A percentile compares a stretch with the other conserved stretches of the same genome.
phyloP scores from a whole-genome alignment of 2,113 vertebrate genomes.

The Argyrosomus japonicus region DNA sequence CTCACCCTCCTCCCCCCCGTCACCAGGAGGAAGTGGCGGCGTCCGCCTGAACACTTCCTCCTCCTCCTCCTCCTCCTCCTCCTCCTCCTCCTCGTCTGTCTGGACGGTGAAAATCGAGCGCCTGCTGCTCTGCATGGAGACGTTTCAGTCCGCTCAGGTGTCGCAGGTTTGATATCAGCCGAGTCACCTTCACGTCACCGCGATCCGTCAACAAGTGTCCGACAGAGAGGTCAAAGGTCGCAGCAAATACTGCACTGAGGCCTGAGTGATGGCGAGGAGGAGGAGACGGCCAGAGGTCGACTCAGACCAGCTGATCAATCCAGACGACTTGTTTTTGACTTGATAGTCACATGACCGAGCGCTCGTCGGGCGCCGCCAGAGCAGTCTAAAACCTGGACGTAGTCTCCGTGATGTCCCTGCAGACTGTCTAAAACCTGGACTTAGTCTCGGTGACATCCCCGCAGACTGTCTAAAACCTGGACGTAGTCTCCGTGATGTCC shows the following conservation, averaged over 20 bases:
- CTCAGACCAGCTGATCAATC: neutral
- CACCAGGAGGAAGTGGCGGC: slow-evolving; percentile 28
- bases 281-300: neutral
- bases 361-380: too few relatives aligned
- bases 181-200: slow-evolving; percentile 46
- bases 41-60: slow-evolving; percentile 22
- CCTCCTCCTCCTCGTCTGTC: slow-evolving; percentile 12
- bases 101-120: slow-evolving; percentile 36
- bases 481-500: too few relatives aligned
- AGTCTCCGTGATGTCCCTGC: too few relatives aligned
- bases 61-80: slow-evolving; percentile 43
- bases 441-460: too few relatives aligned
- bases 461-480: too few relatives aligned
- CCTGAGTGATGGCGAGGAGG: neutral
- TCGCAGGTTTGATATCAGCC: slow-evolving; percentile 38
- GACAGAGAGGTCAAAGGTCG: slow-evolving; percentile 43
- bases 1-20: neutral
- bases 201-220: slow-evolving; percentile 11
- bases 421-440: too few relatives aligned
- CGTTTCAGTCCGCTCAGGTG: slow-evolving; percentile 38
- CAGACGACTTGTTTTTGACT: too few relatives aligned
- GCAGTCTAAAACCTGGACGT: too few relatives aligned
- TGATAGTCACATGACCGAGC: too few relatives aligned
- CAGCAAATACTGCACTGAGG: slow-evolving; percentile 1
- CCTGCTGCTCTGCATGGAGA: neutral